A percentile compares a stretch with the other conserved stretches of the same genome.
Evolutionary conservation across 1,140 invertebrate species (phyloP).

Genomic region (Contarinia nasturtii): DNA sequence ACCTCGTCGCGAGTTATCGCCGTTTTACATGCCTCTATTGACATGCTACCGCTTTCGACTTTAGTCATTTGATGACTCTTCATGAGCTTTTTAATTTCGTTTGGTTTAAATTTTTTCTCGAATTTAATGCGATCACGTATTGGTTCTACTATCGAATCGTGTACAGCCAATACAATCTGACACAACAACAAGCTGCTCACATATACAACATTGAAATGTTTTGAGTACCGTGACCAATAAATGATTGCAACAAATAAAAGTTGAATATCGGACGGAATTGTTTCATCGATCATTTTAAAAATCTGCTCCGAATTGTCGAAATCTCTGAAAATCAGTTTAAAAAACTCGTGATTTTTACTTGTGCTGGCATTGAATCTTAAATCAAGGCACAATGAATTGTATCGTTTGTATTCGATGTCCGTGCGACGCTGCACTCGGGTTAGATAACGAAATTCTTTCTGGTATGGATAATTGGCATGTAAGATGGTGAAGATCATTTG

Average conservation of each 20-base stretch:
- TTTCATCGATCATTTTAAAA: slow-evolving; percentile 20
- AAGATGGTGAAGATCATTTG: slow-evolving; percentile 44
- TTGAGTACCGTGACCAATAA: slow-evolving; percentile 40
- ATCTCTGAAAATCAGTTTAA: slow-evolving; percentile 21
- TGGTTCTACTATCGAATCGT: slow-evolving; percentile 37
- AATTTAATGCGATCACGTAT: slow-evolving; percentile 24
- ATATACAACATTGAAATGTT: slow-evolving; percentile 26
- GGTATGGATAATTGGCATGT: slow-evolving; percentile 17
- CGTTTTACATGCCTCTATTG: slow-evolving; percentile 25
- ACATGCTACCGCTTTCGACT: slow-evolving; percentile 7
- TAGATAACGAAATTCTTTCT: slow-evolving; percentile 12
- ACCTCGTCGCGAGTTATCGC: slow-evolving; percentile 33
- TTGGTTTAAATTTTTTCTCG: slow-evolving; percentile 17
- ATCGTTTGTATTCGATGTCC: slow-evolving; percentile 10
- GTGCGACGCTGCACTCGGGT: slow-evolving; percentile 18
- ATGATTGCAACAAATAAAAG: slow-evolving; percentile 39
- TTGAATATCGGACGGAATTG: slow-evolving; percentile 35
- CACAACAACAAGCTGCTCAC: slow-evolving; percentile 38
- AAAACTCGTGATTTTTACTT: slow-evolving; percentile 2
- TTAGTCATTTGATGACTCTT: neutral
- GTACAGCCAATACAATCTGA: slow-evolving; percentile 34
- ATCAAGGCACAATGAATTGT: neutral
- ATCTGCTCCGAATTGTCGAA: slow-evolving; percentile 21
- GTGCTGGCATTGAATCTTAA: slow-evolving; percentile 1
- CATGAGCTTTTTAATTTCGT: neutral